Conservation (phyloP, 2,113 vertebrate species). For the Piliocolobus tephrosceles region DNA sequence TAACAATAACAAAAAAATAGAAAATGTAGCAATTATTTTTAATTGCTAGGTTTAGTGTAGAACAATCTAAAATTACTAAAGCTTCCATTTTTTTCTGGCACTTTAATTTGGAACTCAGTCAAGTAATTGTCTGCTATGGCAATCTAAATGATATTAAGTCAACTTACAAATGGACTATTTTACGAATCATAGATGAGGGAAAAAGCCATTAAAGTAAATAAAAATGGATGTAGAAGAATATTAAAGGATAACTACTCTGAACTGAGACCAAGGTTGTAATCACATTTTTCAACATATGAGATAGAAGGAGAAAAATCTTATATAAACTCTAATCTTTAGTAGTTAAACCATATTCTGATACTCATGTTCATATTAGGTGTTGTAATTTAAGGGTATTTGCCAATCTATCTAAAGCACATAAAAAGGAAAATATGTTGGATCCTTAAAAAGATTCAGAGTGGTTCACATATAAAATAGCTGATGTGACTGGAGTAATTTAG, state of each 20-base stretch:
- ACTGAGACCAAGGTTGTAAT: background rate
- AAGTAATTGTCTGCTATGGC: constrained; percentile 72
- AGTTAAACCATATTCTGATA: background rate
- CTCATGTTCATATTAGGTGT: background rate
- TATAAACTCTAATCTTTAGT: background rate
- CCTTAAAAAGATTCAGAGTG: background rate
- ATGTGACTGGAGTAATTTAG: background rate
- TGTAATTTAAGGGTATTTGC: background rate
- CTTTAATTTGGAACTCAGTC: constrained; percentile 74
- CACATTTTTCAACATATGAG: background rate
- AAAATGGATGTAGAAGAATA: constrained; percentile 25
- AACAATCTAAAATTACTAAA: constrained; percentile 77
- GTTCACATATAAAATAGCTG: background rate
- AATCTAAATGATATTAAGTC: constrained; percentile 73
- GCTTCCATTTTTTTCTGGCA: constrained; percentile 63
- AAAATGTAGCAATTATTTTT: constrained; percentile 80
- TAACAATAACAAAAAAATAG: constrained; percentile 73
- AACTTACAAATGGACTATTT: constrained; percentile 73
- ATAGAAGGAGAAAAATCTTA: background rate
- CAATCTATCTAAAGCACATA: background rate
- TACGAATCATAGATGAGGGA: constrained; percentile 61
- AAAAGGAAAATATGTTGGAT: background rate
- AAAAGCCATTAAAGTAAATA: constrained; percentile 61
- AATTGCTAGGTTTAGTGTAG: constrained; percentile 76
- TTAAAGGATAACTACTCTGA: background rate